A percentile compares a stretch with the other conserved stretches of the same genome.
These are phyloP conservation scores for Eupithecia exiguata DNA, from an alignment of 2,888 invertebrate species.

Conservation along the genomic window DNA sequence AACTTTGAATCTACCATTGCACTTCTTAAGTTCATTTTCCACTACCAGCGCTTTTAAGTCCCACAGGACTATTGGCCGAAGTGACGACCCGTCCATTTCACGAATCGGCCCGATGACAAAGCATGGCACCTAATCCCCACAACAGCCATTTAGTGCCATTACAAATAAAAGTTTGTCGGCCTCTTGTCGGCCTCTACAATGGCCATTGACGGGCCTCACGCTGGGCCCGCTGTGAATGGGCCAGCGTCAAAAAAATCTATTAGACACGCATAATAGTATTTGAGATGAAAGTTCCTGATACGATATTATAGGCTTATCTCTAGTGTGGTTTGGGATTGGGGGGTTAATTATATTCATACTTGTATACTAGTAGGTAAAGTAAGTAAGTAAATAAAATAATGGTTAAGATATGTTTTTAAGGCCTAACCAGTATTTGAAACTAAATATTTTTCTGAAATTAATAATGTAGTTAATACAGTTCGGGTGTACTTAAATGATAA, in stretches of 20 bases:
- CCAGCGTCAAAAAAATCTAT: constrained; percentile 79
- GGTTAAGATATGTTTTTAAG: too few species aligned
- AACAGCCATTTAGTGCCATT: constrained; percentile 81
- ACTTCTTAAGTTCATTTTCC: constrained; percentile 9
- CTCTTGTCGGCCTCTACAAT: constrained; percentile 63
- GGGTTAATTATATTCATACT: not conserved
- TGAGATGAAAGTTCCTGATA: constrained; percentile 67
- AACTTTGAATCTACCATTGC: not conserved
- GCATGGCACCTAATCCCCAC: constrained; percentile 77
- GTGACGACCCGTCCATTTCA: constrained; percentile 59
- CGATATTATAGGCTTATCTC: constrained; percentile 45
- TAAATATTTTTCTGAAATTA: too few species aligned
- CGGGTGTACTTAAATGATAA: too few species aligned
- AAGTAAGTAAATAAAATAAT: not conserved
- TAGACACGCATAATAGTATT: constrained; percentile 77
- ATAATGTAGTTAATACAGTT: too few species aligned
- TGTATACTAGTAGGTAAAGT: not conserved
- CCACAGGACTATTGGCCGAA: constrained; percentile 13
- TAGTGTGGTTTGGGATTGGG: constrained; percentile 26
- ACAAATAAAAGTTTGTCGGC: constrained; percentile 79
- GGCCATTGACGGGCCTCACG: constrained; percentile 79
- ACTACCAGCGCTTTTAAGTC: not conserved
- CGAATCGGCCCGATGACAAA: constrained; percentile 65
- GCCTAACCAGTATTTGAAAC: too few species aligned
- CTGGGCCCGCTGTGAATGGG: constrained; percentile 78